Conservation (phyloP, 2,113 vertebrate genomes). For the Amphiprion ocellaris region DNA sequence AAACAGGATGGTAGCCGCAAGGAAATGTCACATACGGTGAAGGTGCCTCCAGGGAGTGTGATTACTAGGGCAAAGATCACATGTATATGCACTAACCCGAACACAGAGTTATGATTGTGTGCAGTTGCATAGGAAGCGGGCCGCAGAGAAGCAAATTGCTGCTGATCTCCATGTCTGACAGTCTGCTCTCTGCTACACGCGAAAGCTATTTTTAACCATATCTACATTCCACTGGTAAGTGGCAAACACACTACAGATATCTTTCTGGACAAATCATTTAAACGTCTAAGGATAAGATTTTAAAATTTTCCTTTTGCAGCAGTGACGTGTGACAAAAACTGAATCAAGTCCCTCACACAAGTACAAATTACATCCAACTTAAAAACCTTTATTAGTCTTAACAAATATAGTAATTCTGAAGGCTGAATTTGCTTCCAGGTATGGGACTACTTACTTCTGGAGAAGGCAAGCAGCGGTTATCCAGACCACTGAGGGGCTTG, state of each 20-base stretch:
- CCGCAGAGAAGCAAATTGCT: conserved; percentile 23
- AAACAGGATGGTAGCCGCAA: not conserved
- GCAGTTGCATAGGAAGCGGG: not conserved
- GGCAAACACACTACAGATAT: not conserved
- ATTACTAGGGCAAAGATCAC: not conserved
- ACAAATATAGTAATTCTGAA: too few relatives aligned
- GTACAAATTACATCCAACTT: too few relatives aligned
- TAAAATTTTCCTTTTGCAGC: too few relatives aligned
- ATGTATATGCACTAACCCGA: not conserved
- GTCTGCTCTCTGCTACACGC: not conserved
- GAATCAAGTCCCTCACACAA: too few relatives aligned
- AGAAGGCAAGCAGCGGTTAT: conserved; percentile 84
- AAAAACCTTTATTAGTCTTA: too few relatives aligned
- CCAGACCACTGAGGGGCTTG: conserved; percentile 74
- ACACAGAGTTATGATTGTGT: not conserved
- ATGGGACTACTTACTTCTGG: conserved; percentile 85
- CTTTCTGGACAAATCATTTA: not conserved
- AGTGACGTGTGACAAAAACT: too few relatives aligned
- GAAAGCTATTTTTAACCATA: too few relatives aligned
- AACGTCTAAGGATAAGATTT: not conserved
- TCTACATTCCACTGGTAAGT: too few relatives aligned
- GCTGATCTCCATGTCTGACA: conserved; percentile 1
- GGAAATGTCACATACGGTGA: not conserved
- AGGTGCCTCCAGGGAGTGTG: not conserved
- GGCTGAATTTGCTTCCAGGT: too few relatives aligned